phyloP scores from a whole-genome alignment of 1,140 invertebrate genomes.

The Polypedilum pembai region DNA sequence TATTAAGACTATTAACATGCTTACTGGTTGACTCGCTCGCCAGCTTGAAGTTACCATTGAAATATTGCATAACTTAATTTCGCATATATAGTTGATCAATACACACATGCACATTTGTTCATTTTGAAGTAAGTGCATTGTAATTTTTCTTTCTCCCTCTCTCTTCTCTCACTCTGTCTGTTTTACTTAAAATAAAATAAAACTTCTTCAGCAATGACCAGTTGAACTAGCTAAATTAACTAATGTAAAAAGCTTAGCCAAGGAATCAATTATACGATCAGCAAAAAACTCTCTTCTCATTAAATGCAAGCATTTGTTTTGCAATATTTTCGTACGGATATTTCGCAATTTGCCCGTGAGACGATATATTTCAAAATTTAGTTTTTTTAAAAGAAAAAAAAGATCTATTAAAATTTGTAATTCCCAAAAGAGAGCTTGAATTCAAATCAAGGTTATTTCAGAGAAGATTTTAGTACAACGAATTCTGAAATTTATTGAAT shows the following conservation, averaged over 20 bases:
- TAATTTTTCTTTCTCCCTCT: too few species aligned
- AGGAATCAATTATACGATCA: too few species aligned
- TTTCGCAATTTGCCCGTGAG: background rate
- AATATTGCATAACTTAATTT: slow-evolving; percentile 1
- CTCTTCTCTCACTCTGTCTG: too few species aligned
- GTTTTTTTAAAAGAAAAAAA: background rate
- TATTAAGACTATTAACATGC: background rate
- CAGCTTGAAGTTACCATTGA: background rate
- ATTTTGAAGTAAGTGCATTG: too few species aligned
- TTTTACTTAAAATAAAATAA: too few species aligned
- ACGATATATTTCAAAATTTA: background rate
- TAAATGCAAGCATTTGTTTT: too few species aligned
- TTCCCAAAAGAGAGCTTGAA: background rate
- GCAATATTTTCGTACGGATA: background rate
- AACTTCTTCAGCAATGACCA: too few species aligned
- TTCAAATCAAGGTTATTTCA: background rate
- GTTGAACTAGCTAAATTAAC: too few species aligned
- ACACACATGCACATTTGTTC: background rate
- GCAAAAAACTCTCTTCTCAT: too few species aligned
- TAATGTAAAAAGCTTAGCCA: too few species aligned
- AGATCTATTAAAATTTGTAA: slow-evolving; percentile 14
- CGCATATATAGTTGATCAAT: slow-evolving; percentile 11
- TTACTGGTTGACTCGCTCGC: background rate
- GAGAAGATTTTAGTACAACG: too few species aligned
- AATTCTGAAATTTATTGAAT: too few species aligned